Evolutionary conservation across 2,113 vertebrate genomes (phyloP), one percentile per base, ranked within the genome.

Genomic region (Mormoops blainvillei): DNA sequence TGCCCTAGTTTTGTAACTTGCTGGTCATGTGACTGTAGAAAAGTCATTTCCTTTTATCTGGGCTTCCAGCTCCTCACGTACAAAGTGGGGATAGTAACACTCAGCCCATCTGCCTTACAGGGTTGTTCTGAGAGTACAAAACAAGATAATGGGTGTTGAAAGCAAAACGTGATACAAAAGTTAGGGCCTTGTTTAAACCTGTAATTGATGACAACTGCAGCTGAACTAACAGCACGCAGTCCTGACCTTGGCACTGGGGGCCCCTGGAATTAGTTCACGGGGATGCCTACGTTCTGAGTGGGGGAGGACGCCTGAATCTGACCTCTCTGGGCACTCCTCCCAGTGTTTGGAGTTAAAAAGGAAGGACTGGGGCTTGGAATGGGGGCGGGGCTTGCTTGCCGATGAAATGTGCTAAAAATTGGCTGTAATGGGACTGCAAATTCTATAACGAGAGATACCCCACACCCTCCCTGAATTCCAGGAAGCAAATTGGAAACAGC

Each of bases 401-500:
- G 67, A 87, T 28, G 82, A 83, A 89, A 45, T 20, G 67, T 4
- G 9, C 43, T 93, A 36, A 76, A 96, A 95, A 89, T 84, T 74
- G 7, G 7, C 91, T 94, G 91, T 93, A 83, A 91, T 74, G 83
- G 76, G 50, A 93, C 52, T 80, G 82, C 81, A 82, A 97, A 87
- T 81, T 97, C 82, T 73, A 89, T 20, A 0, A 95, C 92, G 89
- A 52, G 96, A 97, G 97, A 95, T 4, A 33, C 68, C 0, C 96
- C 70, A 78, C 5, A 3, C 43, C 58, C 73, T 82, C 61, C 4
- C 15, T 2, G 82, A 97, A 95, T 97, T 98, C 98, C 97, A 97
- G 88, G 96, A 97, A 97, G 95, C 96, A 98, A 98, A 98, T 90
- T 98, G 83, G 96, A 98, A 98, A 95, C 98, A 98, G 98, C 93